These are phyloP conservation scores for Acleris literana DNA, from an alignment of 2,888 invertebrate genomes.

Conservation along the genomic window DNA sequence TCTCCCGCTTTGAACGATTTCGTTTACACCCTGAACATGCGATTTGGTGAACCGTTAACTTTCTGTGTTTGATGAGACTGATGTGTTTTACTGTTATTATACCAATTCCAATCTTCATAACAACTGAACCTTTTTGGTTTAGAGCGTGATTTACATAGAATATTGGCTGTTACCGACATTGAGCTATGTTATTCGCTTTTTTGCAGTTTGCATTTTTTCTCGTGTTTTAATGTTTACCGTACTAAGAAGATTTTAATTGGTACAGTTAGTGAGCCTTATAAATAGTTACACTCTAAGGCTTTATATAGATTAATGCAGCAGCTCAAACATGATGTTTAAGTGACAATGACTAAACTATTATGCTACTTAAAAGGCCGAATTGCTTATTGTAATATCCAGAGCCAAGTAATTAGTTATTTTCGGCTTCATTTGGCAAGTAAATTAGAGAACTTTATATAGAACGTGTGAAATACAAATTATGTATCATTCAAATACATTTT, in stretches of 20 bases:
- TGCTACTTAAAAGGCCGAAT: too few relatives aligned
- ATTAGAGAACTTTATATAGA: background rate
- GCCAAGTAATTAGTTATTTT: background rate
- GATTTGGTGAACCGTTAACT: constrained; percentile 39
- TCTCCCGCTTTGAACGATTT: constrained; percentile 12
- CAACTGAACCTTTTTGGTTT: constrained; percentile 56
- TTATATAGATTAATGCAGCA: too few relatives aligned
- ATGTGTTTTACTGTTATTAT: constrained; percentile 56
- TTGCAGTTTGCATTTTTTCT: background rate
- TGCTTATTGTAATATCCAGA: too few relatives aligned
- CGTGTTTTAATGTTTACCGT: background rate
- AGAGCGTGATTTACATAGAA: constrained; percentile 43
- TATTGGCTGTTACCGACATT: constrained; percentile 16
- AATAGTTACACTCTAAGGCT: too few relatives aligned
- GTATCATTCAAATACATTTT: too few relatives aligned
- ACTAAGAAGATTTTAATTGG: too few relatives aligned
- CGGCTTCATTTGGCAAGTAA: background rate
- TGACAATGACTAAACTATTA: too few relatives aligned
- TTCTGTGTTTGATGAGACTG: constrained; percentile 42
- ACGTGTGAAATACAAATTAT: too few relatives aligned
- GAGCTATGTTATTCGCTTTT: constrained; percentile 26
- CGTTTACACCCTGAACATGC: constrained; percentile 14
- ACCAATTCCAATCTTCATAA: constrained; percentile 57
- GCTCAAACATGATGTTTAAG: too few relatives aligned
- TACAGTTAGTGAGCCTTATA: too few relatives aligned